These are phyloP conservation scores for Drosophila suboccidentalis DNA, from an alignment of 2,888 invertebrate genomes.

Conservation along the genomic window DNA sequence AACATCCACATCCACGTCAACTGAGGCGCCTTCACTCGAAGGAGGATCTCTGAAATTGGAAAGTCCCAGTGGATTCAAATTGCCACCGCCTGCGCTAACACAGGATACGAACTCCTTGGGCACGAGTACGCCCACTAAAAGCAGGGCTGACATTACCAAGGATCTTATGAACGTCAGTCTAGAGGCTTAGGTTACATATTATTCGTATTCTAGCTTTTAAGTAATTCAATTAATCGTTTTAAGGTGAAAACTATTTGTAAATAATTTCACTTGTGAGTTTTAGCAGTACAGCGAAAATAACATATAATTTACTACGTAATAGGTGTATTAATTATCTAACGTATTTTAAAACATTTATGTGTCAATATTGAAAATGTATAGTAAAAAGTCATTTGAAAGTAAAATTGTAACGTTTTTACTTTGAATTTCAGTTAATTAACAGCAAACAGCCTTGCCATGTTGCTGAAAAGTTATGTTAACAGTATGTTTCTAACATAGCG, in stretches of 20 bases:
- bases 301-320: not conserved
- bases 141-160: slow-evolving; percentile 87
- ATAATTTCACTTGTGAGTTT: slow-evolving; percentile 8
- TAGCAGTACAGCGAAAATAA: not conserved
- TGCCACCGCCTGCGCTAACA: slow-evolving; percentile 55
- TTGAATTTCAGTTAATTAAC: not conserved
- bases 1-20: slow-evolving; percentile 23
- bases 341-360: slow-evolving; percentile 6
- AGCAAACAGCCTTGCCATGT: not conserved
- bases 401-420: slow-evolving; percentile 14
- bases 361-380: slow-evolving; percentile 11
- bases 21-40: slow-evolving; percentile 22
- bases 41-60: slow-evolving; percentile 44
- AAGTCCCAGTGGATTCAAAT: slow-evolving; percentile 55
- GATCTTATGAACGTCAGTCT: slow-evolving; percentile 88
- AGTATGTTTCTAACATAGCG: not conserved
- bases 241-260: slow-evolving; percentile 13
- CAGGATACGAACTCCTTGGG: slow-evolving; percentile 49
- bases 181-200: slow-evolving; percentile 54
- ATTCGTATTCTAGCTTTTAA: slow-evolving; percentile 9
- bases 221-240: not conserved
- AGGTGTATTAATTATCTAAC: slow-evolving; percentile 2
- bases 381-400: slow-evolving; percentile 14
- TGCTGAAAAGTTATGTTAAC: not conserved
- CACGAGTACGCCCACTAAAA: slow-evolving; percentile 77